Base-by-base conservation (phyloP, 2,888 invertebrate genomes). In the Stenchaetothrips biformis region DNA sequence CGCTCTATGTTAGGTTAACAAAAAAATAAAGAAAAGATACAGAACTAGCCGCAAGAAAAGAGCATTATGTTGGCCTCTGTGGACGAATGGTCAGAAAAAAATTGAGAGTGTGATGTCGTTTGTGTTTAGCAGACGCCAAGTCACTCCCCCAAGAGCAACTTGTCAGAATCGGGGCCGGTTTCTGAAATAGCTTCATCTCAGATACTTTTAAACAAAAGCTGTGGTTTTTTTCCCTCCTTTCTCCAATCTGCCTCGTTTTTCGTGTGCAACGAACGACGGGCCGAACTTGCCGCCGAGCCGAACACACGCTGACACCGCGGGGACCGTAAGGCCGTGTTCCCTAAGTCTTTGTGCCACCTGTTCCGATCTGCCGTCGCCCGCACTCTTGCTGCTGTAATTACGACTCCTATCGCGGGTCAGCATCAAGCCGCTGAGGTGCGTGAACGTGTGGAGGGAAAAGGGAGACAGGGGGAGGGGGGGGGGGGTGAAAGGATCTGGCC, bases 131-230 rank as follows among this genome's bases (percentile, higher is more conserved):
- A 74, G 21, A 21, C 25, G 67, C 25, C 67, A 74, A 74, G 67
- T 74, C 67, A 74, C 67, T 74, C 67, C 67, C 67, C 67, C 67
- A 18, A 25, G 21, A 11, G 67, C 25, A 74, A 74, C 67, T 74
- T 74, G 67, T 74, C 67, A 74, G 11, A 18, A 18, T 13, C 13
- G 16, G 53, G 53, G 67, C 67, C 25, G 67, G 67, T 74, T 25
- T 21, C 37, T 21, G 25, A 25, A 4, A 25, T 74, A 11, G 8
- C 67, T 74, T 25, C 67, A 74, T 74, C 67, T 11, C 67, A 74
- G 37, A 37, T 37, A 37, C 11, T 21, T 25, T 21, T 25, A 74
- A 11, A 74, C 67, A 74, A 74, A 74, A 74, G 67, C 11, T 74
- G 16, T 13, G 2, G 67, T 25, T 74, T 74, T 53, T 53, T 53